Conservation (phyloP, 2,888 invertebrate genomes). For the Trachelus tabidus region DNA sequence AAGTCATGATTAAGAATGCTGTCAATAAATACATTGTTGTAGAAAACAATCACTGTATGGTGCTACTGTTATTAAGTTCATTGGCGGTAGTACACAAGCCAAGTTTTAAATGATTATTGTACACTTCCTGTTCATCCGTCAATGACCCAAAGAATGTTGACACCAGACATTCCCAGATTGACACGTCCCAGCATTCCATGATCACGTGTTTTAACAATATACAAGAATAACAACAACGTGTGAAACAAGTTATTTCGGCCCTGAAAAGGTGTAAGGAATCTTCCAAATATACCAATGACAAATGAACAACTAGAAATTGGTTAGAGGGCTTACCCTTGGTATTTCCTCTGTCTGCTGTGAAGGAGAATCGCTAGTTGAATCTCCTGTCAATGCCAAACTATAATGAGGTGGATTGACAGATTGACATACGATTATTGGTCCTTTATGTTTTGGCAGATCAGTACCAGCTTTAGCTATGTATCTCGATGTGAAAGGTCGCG, state of each 20-base stretch:
- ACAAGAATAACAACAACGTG: conserved; percentile 83
- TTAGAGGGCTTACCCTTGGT: conserved; percentile 69
- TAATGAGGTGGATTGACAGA: conserved; percentile 79
- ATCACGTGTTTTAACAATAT: conserved; percentile 78
- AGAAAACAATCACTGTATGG: neutral
- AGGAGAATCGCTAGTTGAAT: conserved; percentile 61
- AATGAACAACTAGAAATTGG: conserved; percentile 2
- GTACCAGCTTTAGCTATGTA: conserved; percentile 64
- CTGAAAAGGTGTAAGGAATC: conserved; percentile 61
- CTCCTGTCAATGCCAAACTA: conserved; percentile 69
- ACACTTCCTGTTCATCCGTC: conserved; percentile 63
- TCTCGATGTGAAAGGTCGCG: conserved; percentile 73
- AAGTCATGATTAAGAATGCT: neutral
- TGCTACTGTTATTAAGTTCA: too few relatives aligned
- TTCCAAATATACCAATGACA: neutral
- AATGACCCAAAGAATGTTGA: conserved; percentile 88
- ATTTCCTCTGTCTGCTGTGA: conserved; percentile 71
- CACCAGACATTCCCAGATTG: conserved; percentile 81
- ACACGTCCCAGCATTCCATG: conserved; percentile 82
- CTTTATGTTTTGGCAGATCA: conserved; percentile 66
- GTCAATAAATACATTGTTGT: neutral
- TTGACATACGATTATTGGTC: conserved; percentile 74
- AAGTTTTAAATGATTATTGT: too few relatives aligned
- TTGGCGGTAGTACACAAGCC: too few relatives aligned
- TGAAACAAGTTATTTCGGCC: conserved; percentile 92